phyloP scores from a whole-genome alignment of 2,797 vertebrate species.

The Mormyrops boulengeri region DNA sequence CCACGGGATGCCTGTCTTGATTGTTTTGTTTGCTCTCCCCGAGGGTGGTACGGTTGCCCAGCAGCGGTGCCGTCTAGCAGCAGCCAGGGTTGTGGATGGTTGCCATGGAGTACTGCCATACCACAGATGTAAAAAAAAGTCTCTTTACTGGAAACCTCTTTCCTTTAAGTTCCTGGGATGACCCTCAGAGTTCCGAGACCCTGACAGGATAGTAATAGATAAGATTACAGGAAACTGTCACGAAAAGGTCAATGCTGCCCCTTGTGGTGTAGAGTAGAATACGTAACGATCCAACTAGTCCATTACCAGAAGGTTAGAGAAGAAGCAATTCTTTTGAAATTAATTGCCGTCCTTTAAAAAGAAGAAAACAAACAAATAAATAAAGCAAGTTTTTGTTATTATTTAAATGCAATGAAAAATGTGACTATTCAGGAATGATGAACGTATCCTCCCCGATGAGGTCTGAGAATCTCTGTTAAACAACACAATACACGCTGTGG shows the following conservation, averaged over 20 bases:
- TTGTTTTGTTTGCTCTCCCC: neutral
- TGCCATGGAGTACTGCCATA: neutral
- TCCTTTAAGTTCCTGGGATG: neutral
- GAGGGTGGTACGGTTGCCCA: neutral
- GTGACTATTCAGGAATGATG: neutral
- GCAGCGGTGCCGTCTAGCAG: neutral
- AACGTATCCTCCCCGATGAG: neutral
- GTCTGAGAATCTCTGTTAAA: neutral
- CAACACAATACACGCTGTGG: neutral
- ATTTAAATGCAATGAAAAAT: neutral
- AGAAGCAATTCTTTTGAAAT: neutral
- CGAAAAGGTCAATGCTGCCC: neutral
- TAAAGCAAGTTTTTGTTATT: neutral
- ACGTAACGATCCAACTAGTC: neutral
- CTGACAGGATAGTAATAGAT: neutral
- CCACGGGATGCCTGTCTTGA: neutral
- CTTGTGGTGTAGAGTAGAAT: neutral
- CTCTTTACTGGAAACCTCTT: conserved; percentile 3
- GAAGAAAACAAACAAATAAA: neutral
- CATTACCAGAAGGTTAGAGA: neutral
- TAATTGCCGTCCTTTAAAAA: neutral
- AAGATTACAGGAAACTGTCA: neutral
- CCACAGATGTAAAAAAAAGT: neutral
- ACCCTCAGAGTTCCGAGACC: neutral
- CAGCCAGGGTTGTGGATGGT: neutral